Base-by-base conservation (phyloP, 2,888 invertebrate genomes). In the Stratiomys singularior region DNA sequence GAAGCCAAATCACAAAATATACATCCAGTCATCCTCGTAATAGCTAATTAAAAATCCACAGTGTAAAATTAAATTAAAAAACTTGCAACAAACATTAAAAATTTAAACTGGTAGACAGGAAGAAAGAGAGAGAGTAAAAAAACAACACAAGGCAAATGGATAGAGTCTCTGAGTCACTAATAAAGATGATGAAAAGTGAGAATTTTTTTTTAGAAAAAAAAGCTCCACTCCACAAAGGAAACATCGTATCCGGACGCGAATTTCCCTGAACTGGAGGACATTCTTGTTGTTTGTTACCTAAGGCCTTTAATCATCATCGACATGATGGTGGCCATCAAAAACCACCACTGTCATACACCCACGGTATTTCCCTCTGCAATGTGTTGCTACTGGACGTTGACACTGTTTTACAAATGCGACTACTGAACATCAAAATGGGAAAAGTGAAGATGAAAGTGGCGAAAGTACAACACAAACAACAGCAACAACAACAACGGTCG, bases 11-110 rank as follows among this genome's bases (percentile, higher is more conserved):
- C 37, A 37, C 37, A 37, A 37, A 9, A 9, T 37, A 37, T 5
- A 37, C 37, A 37, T 37, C 37, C 37, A 37, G 5, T 37, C 52
- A 15, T 63, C 15, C 4, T 76, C 46, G 18, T 46, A 66, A 77
- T 72, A 77, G 56, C 60, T 64, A 78, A 78, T 78, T 78, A 78
- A 77, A 78, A 78, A 78, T 78, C 77, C 78, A 71, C 77, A 76
- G 63, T 44, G 76, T 23, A 71, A 77, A 78, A 78, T 78, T 76
- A 72, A 78, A 77, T 78, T 78, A 78, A 58, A 74, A 74, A 74
- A 60, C 60, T 78, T 76, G 23, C 52, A 66, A 52, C 37, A 52
- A 64, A 60, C 56, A 78, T 77, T 77, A 78, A 78, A 37, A 78
- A 78, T 76, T 78, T 72, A 64, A 78, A 69, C 78, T 69, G 27